Evolutionary conservation across 2,888 invertebrate species (phyloP).

Genomic region (Leptinotarsa tumamoca): DNA sequence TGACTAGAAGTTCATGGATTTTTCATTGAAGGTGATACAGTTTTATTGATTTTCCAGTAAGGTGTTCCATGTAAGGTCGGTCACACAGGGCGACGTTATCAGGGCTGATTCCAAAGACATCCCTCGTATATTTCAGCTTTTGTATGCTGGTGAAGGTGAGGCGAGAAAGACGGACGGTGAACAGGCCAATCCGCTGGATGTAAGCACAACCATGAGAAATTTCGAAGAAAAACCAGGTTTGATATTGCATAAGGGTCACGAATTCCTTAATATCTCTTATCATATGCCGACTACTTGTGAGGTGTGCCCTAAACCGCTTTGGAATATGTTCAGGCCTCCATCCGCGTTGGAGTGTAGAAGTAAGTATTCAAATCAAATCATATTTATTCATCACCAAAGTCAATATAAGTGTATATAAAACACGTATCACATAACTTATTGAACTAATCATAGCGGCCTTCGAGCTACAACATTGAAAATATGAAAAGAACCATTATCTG

Average conservation of each 20-base stretch:
- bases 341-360: slow-evolving; percentile 97
- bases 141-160: slow-evolving; percentile 98
- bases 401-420: too few relatives aligned
- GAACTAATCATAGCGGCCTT: too few relatives aligned
- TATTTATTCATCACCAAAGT: too few relatives aligned
- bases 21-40: too few relatives aligned
- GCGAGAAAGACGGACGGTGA: slow-evolving; percentile 82
- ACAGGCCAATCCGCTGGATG: slow-evolving; percentile 67
- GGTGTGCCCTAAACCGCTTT: slow-evolving; percentile 95
- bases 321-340: slow-evolving; percentile 98
- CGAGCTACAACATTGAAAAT: too few relatives aligned
- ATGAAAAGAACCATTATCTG: too few relatives aligned
- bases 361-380: slow-evolving; percentile 66
- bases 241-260: slow-evolving; percentile 87
- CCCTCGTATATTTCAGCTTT: slow-evolving; percentile 96
- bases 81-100: slow-evolving; percentile 99
- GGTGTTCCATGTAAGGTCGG: slow-evolving; percentile 98
- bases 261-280: slow-evolving; percentile 94
- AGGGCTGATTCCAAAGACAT: slow-evolving; percentile 99
- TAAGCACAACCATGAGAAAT: slow-evolving; percentile 67
- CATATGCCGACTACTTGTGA: slow-evolving; percentile 99
- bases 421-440: too few relatives aligned
- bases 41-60: slow-evolving; percentile 73
- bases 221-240: slow-evolving; percentile 66
- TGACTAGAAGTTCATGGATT: too few relatives aligned